Base-by-base conservation (phyloP, 1,140 invertebrate species). In the Bombus sylvicola region DNA sequence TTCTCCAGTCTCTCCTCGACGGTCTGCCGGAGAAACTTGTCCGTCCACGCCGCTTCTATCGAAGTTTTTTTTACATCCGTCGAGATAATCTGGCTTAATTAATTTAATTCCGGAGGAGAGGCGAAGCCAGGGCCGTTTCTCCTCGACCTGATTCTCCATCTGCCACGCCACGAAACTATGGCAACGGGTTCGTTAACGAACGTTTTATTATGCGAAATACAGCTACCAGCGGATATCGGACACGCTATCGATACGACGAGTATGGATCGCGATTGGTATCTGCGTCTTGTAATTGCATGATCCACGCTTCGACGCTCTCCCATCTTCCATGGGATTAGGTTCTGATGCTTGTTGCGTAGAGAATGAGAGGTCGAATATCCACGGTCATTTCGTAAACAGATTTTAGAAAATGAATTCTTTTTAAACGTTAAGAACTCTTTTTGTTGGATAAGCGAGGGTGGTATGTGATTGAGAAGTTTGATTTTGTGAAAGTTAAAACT, bases 71-170 rank as follows among this genome's bases (percentile, higher is more conserved):
- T 77, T 31, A 59, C 53, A 62, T 84, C 64, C 64, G 47, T 76
- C 53, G 47, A 59, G 82, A 84, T 84, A 71, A 84, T 84, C 82
- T 79, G 43, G 66, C 82, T 84, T 84, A 84, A 84, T 84, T 84
- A 84, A 84, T 84, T 84, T 84, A 78, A 79, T 84, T 79, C 39
- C 66, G 28, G 41, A 25, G 75, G 41, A 79, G 53, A 84, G 22
- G 10, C 64, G 66, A 25, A 28, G 43, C 53, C 13, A 10, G 22
- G 4, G 15, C 34, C 31, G 22, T 47, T 81, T 83, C 66, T 74
- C 78, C 77, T 78, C 81, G 62, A 87, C 82, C 83, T 77, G 81
- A 83, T 76, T 87, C 86, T 77, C 85, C 39, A 83, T 83, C 88
- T 69, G 43, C 84, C 69, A 69, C 47, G 73, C 82, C 87, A 86